Evolutionary conservation across 1,140 invertebrate species (phyloP), one percentile per base, ranked within the genome.

Genomic region (Ostrea edulis): DNA sequence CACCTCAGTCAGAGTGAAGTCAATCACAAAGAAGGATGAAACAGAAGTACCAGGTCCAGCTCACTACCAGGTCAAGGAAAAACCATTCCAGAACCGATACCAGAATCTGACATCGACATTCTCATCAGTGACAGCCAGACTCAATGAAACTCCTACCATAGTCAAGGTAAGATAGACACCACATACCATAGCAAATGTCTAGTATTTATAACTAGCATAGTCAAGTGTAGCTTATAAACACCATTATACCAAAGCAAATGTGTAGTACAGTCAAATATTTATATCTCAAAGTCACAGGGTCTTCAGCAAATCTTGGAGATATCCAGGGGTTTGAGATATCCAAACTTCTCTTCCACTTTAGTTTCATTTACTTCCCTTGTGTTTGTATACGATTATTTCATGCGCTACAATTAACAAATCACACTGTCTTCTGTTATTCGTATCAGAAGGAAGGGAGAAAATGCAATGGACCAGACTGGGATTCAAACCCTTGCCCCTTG

Each of bases 41-140:
- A 22, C 86, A n/a, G 93, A 94, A 65, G 85, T 92, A 29, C 93
- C 94, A 9, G 93, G 93, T 12, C 94, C 94, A 8, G 91, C 92
- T 62, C 91, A 93, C 83, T 94, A 94, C 88, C 91, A 92, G 71
- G 85, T 93, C 14, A 92, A 92, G 87, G 93, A 94, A 82, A 94
- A 93, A 88, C 87, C 91, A 51, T 92, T 90, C 88, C 82, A 89
- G 68, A 89, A 89, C 54, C 88, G 89, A 35, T 93, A 92, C 88
- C 88, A 90, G 44, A 92, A 92, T 55, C 88, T 91, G 51, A 90
- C 93, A 11, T 92, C 94, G 22, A 93, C 90, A 81, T 95, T 95
- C 88, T 91, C 94, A 17, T 95, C 94, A 14, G 89, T 93, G 25
- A 93, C 82, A 22, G n/a, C 82, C 29, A 52, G 82, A 52, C 52